Conservation (phyloP, 2,797 vertebrate genomes). For the Presbytis comata region DNA sequence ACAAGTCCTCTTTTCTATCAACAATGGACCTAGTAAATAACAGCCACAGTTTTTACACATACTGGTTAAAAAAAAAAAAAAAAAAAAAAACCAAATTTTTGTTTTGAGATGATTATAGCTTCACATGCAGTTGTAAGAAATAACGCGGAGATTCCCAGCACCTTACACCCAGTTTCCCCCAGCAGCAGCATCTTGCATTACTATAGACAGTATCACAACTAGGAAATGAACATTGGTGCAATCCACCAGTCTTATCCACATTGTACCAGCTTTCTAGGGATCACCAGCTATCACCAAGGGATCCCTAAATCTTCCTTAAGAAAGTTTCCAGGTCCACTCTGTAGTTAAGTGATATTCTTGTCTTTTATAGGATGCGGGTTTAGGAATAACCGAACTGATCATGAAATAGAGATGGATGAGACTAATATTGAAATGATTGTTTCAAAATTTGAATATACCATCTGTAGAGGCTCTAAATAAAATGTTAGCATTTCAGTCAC, state of each 20-base stretch:
- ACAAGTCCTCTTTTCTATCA: neutral
- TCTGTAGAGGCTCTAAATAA: neutral
- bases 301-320: neutral
- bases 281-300: neutral
- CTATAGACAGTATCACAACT: neutral
- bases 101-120: neutral
- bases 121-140: neutral
- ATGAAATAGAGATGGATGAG: neutral
- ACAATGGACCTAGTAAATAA: neutral
- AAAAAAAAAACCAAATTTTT: neutral
- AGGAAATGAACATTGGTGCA: neutral
- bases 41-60: neutral
- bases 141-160: neutral
- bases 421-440: neutral
- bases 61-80: neutral
- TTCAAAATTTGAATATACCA: neutral
- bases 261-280: neutral
- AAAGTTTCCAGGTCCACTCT: neutral
- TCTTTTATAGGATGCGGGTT: neutral
- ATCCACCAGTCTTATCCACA: neutral
- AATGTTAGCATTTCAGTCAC: neutral
- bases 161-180: neutral
- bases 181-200: neutral
- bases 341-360: neutral
- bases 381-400: neutral